A percentile compares a stretch with the other conserved stretches of the same genome.
Evolutionary conservation across 2,888 invertebrate species (phyloP).

Genomic region (Rhimphoctona megacephalus): DNA sequence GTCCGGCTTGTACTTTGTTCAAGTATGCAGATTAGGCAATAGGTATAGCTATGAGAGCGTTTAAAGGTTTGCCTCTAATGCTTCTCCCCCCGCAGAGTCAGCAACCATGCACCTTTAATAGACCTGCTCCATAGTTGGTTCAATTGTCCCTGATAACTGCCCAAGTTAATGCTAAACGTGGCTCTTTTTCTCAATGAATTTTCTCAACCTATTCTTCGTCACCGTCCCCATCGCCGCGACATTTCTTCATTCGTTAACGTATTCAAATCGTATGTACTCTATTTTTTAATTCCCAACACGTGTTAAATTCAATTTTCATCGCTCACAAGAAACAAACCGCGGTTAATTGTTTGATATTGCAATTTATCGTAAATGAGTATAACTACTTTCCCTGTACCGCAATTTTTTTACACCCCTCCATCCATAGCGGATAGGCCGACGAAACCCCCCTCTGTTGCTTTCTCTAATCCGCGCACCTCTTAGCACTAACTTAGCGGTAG

Average conservation of each 20-base stretch:
- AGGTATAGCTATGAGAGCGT: constrained; percentile 46
- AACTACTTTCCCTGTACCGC: no score
- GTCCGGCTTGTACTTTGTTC: constrained; percentile 59
- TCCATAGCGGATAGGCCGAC: no score
- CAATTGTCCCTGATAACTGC: constrained; percentile 57
- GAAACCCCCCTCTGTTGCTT: no score
- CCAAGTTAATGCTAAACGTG: constrained; percentile 16
- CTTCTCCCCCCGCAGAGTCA: not conserved
- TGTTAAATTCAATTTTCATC: no score
- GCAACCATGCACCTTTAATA: constrained; percentile 47
- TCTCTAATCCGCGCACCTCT: no score
- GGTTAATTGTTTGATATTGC: no score
- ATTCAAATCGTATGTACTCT: not conserved
- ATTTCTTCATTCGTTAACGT: not conserved
- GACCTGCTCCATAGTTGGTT: constrained; percentile 50
- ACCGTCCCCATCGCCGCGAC: not conserved
- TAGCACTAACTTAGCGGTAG: no score
- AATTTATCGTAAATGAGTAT: no score
- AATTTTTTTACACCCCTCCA: no score
- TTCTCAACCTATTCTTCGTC: not conserved
- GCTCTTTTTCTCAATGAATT: constrained; percentile 32
- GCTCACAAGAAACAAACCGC: no score
- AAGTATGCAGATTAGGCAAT: constrained; percentile 65
- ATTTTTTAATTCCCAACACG: no score
- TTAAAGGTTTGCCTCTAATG: constrained; percentile 62